Conservation (phyloP, 2,888 invertebrate genomes). For the Psylliodes chrysocephalus region DNA sequence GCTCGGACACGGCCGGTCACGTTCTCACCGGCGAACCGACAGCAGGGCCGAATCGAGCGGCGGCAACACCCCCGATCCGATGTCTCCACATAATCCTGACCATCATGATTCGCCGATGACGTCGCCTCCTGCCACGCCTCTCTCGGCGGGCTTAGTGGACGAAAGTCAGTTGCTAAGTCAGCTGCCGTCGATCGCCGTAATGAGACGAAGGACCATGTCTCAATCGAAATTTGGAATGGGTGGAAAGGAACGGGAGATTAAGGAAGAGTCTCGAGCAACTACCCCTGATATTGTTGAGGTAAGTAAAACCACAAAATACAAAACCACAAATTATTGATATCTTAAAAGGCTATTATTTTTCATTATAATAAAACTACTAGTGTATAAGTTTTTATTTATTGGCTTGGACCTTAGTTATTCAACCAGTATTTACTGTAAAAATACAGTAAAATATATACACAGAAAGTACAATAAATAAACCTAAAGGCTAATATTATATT, state of each 20-base stretch:
- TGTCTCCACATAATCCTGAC: slow-evolving; percentile 69
- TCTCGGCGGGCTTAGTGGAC: slow-evolving; percentile 47
- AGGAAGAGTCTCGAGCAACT: slow-evolving; percentile 55
- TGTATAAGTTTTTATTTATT: too few species aligned
- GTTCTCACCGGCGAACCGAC: slow-evolving; percentile 74
- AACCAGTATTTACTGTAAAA: too few species aligned
- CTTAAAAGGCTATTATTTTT: too few species aligned
- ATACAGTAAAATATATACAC: too few species aligned
- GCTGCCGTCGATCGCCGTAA: slow-evolving; percentile 55
- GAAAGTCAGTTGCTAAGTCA: slow-evolving; percentile 37
- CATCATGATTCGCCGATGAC: slow-evolving; percentile 61
- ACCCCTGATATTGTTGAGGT: slow-evolving; percentile 55
- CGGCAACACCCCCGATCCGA: slow-evolving; percentile 77
- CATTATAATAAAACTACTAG: too few species aligned
- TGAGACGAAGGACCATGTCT: slow-evolving; percentile 66
- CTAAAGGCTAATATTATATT: too few species aligned
- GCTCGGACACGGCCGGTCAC: slow-evolving; percentile 63
- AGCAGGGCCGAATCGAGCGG: slow-evolving; percentile 77
- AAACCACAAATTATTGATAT: too few species aligned
- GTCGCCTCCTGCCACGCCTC: slow-evolving; percentile 68
- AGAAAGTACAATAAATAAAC: too few species aligned
- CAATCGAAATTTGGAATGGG: slow-evolving; percentile 64
- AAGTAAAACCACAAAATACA: too few species aligned
- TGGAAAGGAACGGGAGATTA: slow-evolving; percentile 45
- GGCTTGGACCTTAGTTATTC: too few species aligned